phyloP scores from a whole-genome alignment of 2,113 vertebrate species.

The Accipiter virgatus region DNA sequence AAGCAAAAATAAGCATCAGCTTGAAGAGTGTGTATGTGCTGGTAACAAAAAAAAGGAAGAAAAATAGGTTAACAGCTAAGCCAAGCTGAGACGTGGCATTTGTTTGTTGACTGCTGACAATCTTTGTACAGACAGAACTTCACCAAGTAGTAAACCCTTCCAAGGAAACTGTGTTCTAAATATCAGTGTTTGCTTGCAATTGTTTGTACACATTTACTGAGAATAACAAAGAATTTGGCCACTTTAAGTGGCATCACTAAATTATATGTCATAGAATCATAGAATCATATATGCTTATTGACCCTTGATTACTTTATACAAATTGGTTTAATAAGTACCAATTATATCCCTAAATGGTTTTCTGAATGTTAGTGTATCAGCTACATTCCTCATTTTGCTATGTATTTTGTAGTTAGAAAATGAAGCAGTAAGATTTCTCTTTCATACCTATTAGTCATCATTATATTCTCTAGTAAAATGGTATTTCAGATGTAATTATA shows the following conservation, averaged over 20 bases:
- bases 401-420: constrained; percentile 16
- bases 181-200: background rate
- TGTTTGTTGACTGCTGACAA: background rate
- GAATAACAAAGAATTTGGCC: background rate
- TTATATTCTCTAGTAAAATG: background rate
- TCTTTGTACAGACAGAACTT: background rate
- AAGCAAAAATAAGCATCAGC: background rate
- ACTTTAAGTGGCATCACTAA: background rate
- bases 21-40: background rate
- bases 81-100: background rate
- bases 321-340: constrained; percentile 34
- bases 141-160: background rate
- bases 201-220: background rate
- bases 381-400: background rate
- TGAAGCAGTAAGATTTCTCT: background rate
- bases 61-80: background rate
- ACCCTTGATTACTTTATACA: constrained; percentile 29
- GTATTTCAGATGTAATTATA: background rate
- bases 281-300: background rate
- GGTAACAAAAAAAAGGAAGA: background rate
- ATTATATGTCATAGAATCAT: background rate
- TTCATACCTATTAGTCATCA: background rate
- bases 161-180: background rate
- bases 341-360: constrained; percentile 35
- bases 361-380: background rate